Evolutionary conservation across 2,113 vertebrate species (phyloP), one percentile per base, ranked within the genome.

Genomic region (Amphiprion ocellaris): DNA sequence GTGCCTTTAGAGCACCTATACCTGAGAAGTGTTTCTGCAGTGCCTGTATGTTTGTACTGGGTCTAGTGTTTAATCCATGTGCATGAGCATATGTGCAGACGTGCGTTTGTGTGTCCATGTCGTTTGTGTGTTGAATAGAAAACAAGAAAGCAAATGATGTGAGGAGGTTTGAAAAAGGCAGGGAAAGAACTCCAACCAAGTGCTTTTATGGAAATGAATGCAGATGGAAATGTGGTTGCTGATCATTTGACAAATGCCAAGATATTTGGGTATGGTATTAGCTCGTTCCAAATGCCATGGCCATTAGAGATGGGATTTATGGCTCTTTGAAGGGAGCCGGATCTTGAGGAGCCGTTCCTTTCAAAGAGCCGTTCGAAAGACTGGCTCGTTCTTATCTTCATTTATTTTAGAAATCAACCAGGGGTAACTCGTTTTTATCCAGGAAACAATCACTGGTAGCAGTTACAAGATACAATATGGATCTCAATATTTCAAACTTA

Each of bases 201-300:
- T 56, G 75, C 83, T 86, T 92, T 90, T 90, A 89, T 89, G 83
- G 83, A 85, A 81, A 85, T 33, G 79, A 74, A 80, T 58, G 71
- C 65, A 79, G 69, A 84, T 87, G 79, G 82, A 92, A 87, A 90
- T 89, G 82, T 80, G 69, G 85, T 91, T 3, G 59, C 46, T 65
- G 69, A 81, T 74, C 54, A 62, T 80, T 83, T 90, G 66, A 53
- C 76, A 90, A 83, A 71, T 84, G 83, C 69, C 83, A 87, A 86
- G 76, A 70, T 88, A 81, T 82, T 74, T 75, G 79, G 69, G 72
- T 82, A 74, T 66, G 85, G 69, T 78, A 52, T 91, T 85, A 68
- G 68, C 64, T 77, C 68, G 5, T 56, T 79, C 68, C 79, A 82
- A 53, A 87, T 85, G 80, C 80, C 65, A 89, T 79, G 26, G 21